Evolutionary conservation across 2,888 invertebrate species (phyloP).

Genomic region (Cerastis leucographa): DNA sequence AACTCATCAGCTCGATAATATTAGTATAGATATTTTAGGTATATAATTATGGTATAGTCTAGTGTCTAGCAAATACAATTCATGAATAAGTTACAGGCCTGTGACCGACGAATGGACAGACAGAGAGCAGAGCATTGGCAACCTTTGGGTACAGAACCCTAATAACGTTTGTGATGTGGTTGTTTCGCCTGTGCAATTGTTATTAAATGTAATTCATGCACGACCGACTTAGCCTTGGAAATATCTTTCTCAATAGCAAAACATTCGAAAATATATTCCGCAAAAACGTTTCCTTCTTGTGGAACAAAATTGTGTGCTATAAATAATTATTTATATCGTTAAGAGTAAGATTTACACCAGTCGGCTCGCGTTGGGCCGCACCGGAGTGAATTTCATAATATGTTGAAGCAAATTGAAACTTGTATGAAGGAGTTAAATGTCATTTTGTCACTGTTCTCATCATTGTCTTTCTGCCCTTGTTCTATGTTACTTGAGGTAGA

Average conservation of each 20-base stretch:
- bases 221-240: not conserved
- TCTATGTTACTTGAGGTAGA: not conserved
- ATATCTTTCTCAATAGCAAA: not conserved
- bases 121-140: not conserved
- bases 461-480: not conserved
- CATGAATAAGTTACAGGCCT: too few relatives aligned
- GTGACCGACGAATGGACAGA: not conserved
- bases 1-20: too few relatives aligned
- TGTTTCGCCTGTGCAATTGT: not conserved
- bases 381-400: not conserved
- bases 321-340: slow-evolving; percentile 9
- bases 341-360: not conserved
- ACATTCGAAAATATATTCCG: not conserved
- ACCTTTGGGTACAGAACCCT: not conserved
- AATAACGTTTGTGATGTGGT: not conserved
- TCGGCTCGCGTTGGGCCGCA: too few relatives aligned
- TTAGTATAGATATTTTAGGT: too few relatives aligned
- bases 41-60: too few relatives aligned
- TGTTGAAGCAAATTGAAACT: not conserved
- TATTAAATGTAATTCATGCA: not conserved
- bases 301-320: not conserved
- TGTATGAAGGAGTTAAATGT: not conserved
- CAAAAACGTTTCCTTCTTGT: slow-evolving; percentile 1
- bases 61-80: too few relatives aligned
- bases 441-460: not conserved